Conservation (phyloP, 2,797 vertebrate species). For the Fistularia commersonii region DNA sequence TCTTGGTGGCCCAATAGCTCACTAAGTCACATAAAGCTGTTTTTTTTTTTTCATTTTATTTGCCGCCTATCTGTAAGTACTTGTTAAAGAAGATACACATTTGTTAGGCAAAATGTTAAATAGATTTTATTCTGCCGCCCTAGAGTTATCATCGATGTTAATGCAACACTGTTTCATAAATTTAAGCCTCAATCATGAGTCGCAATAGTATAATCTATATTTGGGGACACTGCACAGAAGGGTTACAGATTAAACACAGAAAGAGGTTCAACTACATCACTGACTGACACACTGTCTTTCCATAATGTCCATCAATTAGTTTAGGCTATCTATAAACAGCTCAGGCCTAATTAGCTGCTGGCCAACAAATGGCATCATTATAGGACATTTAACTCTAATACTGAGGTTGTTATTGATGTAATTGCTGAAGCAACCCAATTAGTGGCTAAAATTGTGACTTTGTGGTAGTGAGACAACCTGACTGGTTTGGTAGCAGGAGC, state of each 20-base stretch:
- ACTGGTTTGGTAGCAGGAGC: slow-evolving; percentile 24
- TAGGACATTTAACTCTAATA: slow-evolving; percentile 73
- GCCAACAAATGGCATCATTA: slow-evolving; percentile 72
- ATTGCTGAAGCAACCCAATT: slow-evolving; percentile 70
- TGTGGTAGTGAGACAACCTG: slow-evolving; percentile 43
- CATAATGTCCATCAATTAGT: slow-evolving; percentile 64
- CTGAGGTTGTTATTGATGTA: slow-evolving; percentile 74
- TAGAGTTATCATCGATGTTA: slow-evolving; percentile 60
- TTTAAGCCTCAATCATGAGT: slow-evolving; percentile 52
- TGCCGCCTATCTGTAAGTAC: slow-evolving; percentile 19
- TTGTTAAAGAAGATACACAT: slow-evolving; percentile 52
- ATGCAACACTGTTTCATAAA: slow-evolving; percentile 56
- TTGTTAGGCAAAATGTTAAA: slow-evolving; percentile 57
- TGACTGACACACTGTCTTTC: slow-evolving; percentile 48
- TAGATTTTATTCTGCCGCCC: slow-evolving; percentile 54
- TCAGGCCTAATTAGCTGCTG: slow-evolving; percentile 62
- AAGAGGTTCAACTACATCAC: slow-evolving; percentile 33
- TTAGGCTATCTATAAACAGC: slow-evolving; percentile 68
- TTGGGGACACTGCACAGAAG: slow-evolving; percentile 17
- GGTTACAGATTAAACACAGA: slow-evolving; percentile 35
- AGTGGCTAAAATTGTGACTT: slow-evolving; percentile 58
- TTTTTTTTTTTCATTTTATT: not conserved
- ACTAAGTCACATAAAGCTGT: too few species aligned
- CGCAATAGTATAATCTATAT: slow-evolving; percentile 44
- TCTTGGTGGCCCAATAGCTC: too few species aligned